phyloP scores from a whole-genome alignment of 2,888 invertebrate species.

The Eulithis testata region DNA sequence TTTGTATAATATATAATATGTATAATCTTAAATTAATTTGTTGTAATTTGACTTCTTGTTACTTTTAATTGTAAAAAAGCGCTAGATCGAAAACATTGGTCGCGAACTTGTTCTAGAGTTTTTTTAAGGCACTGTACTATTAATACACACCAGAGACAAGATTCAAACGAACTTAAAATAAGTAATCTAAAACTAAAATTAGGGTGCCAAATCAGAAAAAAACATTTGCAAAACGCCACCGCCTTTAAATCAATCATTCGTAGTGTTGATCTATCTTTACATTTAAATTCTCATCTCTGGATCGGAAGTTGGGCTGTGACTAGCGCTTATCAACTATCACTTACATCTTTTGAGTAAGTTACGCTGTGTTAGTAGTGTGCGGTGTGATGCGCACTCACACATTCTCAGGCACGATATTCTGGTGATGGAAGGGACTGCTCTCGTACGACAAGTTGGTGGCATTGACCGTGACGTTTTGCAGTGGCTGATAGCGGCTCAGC shows the following conservation, averaged over 20 bases:
- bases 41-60: slow-evolving; percentile 84
- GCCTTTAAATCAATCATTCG: slow-evolving; percentile 45
- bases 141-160: slow-evolving; percentile 44
- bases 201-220: slow-evolving; percentile 34
- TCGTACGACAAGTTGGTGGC: slow-evolving; percentile 83
- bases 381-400: slow-evolving; percentile 72
- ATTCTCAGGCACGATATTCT: slow-evolving; percentile 86
- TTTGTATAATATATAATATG: slow-evolving; percentile 85
- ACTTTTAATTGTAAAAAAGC: slow-evolving; percentile 72
- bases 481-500: slow-evolving; percentile 86
- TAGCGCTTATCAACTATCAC: slow-evolving; percentile 80
- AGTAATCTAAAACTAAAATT: slow-evolving; percentile 23
- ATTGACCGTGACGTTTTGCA: slow-evolving; percentile 77
- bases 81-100: slow-evolving; percentile 73
- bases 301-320: slow-evolving; percentile 58
- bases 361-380: slow-evolving; percentile 72
- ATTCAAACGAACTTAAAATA: slow-evolving; percentile 27
- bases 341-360: slow-evolving; percentile 73
- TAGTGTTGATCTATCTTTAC: slow-evolving; percentile 26
- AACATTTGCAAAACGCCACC: slow-evolving; percentile 33
- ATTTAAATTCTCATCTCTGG: slow-evolving; percentile 32
- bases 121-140: slow-evolving; percentile 73
- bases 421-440: slow-evolving; percentile 86
- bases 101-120: slow-evolving; percentile 70
- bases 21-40: slow-evolving; percentile 84